phyloP scores from a whole-genome alignment of 2,797 vertebrate species.

The Octomys mimax region DNA sequence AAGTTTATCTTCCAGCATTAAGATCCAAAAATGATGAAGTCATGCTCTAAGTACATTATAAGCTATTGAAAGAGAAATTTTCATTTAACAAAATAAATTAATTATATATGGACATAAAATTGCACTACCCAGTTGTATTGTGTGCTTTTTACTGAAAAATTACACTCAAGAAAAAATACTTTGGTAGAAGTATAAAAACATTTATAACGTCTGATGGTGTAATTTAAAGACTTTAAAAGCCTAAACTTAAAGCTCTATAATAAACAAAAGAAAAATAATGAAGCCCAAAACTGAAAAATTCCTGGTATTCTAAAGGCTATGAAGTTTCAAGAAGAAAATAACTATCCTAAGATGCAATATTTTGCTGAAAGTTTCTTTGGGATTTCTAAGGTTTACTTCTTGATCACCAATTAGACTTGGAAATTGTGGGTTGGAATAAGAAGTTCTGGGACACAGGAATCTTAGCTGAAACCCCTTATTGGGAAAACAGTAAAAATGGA shows the following conservation, averaged over 20 bases:
- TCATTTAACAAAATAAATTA: background rate
- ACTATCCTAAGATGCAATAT: background rate
- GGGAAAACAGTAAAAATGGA: slow-evolving; percentile 12
- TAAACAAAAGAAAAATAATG: slow-evolving; percentile 66
- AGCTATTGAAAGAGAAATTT: background rate
- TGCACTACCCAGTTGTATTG: background rate
- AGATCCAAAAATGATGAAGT: background rate
- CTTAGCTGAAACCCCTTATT: background rate
- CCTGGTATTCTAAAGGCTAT: background rate
- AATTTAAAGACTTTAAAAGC: slow-evolving; percentile 69
- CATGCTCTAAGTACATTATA: background rate
- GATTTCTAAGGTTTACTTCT: slow-evolving; percentile 33
- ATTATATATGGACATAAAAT: background rate
- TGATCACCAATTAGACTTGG: slow-evolving; percentile 17
- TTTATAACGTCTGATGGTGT: slow-evolving; percentile 69
- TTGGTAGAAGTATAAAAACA: slow-evolving; percentile 69
- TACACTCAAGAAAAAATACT: slow-evolving; percentile 72
- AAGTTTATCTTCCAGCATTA: background rate
- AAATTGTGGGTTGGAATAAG: slow-evolving; percentile 37
- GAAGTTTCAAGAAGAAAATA: background rate
- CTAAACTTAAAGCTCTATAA: slow-evolving; percentile 56
- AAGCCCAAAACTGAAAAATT: slow-evolving; percentile 77
- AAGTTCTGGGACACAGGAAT: background rate
- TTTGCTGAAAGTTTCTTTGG: background rate
- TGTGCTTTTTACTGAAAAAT: slow-evolving; percentile 61